Evolutionary conservation across 2,888 invertebrate species (phyloP), one percentile per base, ranked within the genome.

Genomic region (Micropterix aruncella): DNA sequence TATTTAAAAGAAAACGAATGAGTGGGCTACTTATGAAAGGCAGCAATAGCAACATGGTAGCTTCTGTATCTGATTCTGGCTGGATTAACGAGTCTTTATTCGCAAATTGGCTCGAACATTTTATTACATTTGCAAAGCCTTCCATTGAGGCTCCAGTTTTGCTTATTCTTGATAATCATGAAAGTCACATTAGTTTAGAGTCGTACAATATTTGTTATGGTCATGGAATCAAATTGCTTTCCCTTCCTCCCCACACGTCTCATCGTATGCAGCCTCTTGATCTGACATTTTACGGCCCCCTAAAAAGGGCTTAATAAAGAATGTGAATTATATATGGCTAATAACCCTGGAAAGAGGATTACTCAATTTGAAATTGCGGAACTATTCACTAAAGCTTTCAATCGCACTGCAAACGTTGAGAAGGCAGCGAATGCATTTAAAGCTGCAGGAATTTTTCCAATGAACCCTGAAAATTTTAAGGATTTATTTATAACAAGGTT

Each of bases 1-100:
- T 61, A 16, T 60, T 56, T 48, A 56, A 55, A 42, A 51, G 57
- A 40, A 55, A 57, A 43, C 49, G 54, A n/a, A n/a, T n/a, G n/a
- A n/a, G n/a, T n/a, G n/a, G n/a, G n/a, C n/a, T n/a, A n/a, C n/a
- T n/a, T n/a, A n/a, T n/a, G n/a, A n/a, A n/a, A n/a, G n/a, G n/a
- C 47, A 42, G 27, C 16, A 14, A 27, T 42, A 16, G 40, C 41
- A 41, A 52, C 18, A 52, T 52, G 53, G 42, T 54, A 40, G 51
- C 41, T n/a, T 40, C 48, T n/a, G n/a, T n/a, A n/a, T n/a, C 49
- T 38, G 54, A 54, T 40, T 54, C 53, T 18, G 53, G 53, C 27
- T 60, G 52, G 54, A 57, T 55, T 36, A 57, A 53, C 44, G 54
- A 53, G 44, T 44, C 37, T 38, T 40, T 55, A 52, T 59, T 58